These are phyloP conservation scores for Pinctada fucata DNA, from an alignment of 2,888 invertebrate genomes.

Conservation along the genomic window DNA sequence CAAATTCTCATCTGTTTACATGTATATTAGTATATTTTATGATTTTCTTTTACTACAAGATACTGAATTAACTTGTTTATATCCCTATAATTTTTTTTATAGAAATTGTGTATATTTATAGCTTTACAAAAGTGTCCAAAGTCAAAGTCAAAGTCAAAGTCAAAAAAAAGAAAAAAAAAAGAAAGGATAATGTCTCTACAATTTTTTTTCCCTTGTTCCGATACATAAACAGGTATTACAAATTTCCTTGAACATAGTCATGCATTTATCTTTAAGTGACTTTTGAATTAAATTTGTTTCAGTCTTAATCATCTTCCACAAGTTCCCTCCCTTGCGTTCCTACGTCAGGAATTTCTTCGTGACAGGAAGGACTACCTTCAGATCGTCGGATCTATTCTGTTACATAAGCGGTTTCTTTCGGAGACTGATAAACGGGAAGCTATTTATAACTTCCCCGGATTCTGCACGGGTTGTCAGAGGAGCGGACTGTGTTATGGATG, in stretches of 20 bases:
- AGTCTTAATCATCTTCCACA: slow-evolving; percentile 61
- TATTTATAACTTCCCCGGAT: slow-evolving; percentile 64
- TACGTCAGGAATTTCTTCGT: slow-evolving; percentile 56
- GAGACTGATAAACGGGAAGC: slow-evolving; percentile 57
- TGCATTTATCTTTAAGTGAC: no score
- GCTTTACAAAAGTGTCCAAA: no score
- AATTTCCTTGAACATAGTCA: no score
- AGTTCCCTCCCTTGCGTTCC: slow-evolving; percentile 60
- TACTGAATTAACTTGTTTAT: no score
- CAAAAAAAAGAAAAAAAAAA: background rate
- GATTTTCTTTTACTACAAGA: background rate
- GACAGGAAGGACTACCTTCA: slow-evolving; percentile 62
- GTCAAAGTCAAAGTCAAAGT: background rate
- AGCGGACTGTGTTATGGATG: slow-evolving; percentile 71
- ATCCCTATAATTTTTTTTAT: no score
- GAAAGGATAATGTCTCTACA: background rate
- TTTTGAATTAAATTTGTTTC: background rate
- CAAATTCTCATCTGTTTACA: background rate
- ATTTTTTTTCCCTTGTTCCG: no score
- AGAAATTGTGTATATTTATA: no score
- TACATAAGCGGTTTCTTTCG: slow-evolving; percentile 56
- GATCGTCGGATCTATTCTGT: slow-evolving; percentile 60
- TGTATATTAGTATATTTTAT: background rate
- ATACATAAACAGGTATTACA: no score
- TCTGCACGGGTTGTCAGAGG: slow-evolving; percentile 65